Evolutionary conservation across 2,113 vertebrate species (phyloP), one percentile per base, ranked within the genome.

Genomic region (Thalassoma bifasciatum): DNA sequence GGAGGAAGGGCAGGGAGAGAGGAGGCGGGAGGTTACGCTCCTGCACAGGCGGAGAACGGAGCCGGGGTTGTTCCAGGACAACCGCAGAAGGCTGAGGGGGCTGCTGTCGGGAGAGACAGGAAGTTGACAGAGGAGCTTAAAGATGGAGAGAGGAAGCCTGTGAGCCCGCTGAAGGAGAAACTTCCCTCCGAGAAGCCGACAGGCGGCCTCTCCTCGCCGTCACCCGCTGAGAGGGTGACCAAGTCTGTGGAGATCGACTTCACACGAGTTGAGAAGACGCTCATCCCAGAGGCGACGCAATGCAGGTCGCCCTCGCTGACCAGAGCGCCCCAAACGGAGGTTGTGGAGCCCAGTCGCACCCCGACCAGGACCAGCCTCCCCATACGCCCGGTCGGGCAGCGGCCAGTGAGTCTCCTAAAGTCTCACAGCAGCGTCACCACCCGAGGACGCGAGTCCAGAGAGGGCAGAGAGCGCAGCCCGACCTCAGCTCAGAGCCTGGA

Each of bases 401-500:
- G 91, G 0, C 92, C 94, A 0, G 89, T 88, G 42, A 91, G 92
- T 37, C 86, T 94, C 30, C 86, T 93, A 8, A 94, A 93, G 77
- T 90, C 93, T 4, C 93, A 94, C 68, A 89, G 92, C 77, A 80
- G 81, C 0, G 91, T 80, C 4, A 72, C 87, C 37, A 83, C 86
- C 12, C 81, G 91, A 0, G 84, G 90, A 1, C 90, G 89, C 0
- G 93, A 94, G 17, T 66, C 74, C 44, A 79, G 91, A 1, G 93
- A 94, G 1, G 87, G 90, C 0, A 82, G 91, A 60, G 93, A 95
- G 30, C 90, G 89, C 52, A 90, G 90, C 65, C 91, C 93, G 11
- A 90, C 92, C 34, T 92, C 93, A 0, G 92, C 95, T 22, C 95
- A 95, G 77, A 92, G 91, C 74, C 91, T 95, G 8, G 93, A 94